Base-by-base conservation (phyloP, 2,113 vertebrate genomes). In the Ceuthmochares aereus region DNA sequence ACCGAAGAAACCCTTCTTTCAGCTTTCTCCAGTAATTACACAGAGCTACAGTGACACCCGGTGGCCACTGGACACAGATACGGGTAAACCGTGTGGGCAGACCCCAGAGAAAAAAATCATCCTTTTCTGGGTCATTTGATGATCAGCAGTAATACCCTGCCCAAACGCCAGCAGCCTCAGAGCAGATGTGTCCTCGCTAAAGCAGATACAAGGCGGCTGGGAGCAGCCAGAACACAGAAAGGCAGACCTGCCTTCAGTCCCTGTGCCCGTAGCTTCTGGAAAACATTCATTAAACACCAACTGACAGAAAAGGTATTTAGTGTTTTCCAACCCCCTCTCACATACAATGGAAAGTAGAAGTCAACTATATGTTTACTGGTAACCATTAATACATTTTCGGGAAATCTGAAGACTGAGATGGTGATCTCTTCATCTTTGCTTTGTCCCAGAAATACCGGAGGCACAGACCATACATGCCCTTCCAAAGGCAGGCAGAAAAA, bases 41-140 rank as follows among this genome's bases (percentile, higher is more conserved):
- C 70, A 73, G 95, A 66, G 14, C 91, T 94, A 93, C 78, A 97
- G 95, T 62, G 97, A 93, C 98, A 94, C 86, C 95, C 10, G 56
- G 97, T 87, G 98, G 97, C 36, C 86, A 81, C 5, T 2, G 7
- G 6, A 5, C 67, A 70, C 34, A 77, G 19, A 30, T 29, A 73
- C 18, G 9, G 32, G 20, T 3, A 37, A 34, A 36, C 4, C 4
- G 14, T 12, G 23, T 3, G 43, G 10, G 7, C 40, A 20, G 75
- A 8, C 14, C 8, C 25, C 27, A 54, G 27, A 16, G 27, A 54
- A 4, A 5, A 10, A 3, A 47, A 52, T 36, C 12, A 25, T 34
- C 7, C 19, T 82, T 76, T 84, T 62, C 25, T 23, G 4, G 18
- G 23, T 26, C 14, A 10, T 55, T 45, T 68, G 13, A 36, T n/a